These are phyloP conservation scores for Dynastes tityus DNA, from an alignment of 2,888 invertebrate genomes.

Conservation along the genomic window DNA sequence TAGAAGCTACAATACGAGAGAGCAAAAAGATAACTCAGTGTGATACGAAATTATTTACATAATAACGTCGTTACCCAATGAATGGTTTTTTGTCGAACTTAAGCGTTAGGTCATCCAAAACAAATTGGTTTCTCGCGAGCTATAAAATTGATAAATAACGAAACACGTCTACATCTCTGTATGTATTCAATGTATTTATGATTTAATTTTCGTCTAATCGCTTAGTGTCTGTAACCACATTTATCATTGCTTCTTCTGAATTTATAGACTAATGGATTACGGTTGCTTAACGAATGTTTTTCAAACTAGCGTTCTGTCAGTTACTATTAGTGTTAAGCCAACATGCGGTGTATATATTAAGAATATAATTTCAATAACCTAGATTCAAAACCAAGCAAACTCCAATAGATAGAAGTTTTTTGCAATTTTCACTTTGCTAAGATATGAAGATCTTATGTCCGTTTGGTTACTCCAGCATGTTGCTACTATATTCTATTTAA, in stretches of 20 bases:
- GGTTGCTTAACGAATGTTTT: constrained; percentile 1
- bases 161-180: neutral
- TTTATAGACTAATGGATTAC: constrained; percentile 2
- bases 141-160: constrained; percentile 10
- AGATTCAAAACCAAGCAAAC: too few species aligned
- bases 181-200: neutral
- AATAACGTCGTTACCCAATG: constrained; percentile 5
- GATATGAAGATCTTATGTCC: too few species aligned
- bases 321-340: neutral
- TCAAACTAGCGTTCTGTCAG: neutral
- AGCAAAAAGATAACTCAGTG: neutral
- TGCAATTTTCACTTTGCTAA: too few species aligned
- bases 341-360: too few species aligned
- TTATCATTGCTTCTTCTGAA: neutral
- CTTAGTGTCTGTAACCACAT: neutral
- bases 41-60: constrained; percentile 1
- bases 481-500: too few species aligned
- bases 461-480: too few species aligned
- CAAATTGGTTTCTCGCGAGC: neutral
- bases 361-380: too few species aligned
- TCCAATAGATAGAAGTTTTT: too few species aligned
- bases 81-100: constrained; percentile 6
- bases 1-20: too few species aligned
- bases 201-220: neutral
- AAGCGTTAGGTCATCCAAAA: neutral